Conservation (phyloP, 2,113 vertebrate species). For the Promerops cafer region DNA sequence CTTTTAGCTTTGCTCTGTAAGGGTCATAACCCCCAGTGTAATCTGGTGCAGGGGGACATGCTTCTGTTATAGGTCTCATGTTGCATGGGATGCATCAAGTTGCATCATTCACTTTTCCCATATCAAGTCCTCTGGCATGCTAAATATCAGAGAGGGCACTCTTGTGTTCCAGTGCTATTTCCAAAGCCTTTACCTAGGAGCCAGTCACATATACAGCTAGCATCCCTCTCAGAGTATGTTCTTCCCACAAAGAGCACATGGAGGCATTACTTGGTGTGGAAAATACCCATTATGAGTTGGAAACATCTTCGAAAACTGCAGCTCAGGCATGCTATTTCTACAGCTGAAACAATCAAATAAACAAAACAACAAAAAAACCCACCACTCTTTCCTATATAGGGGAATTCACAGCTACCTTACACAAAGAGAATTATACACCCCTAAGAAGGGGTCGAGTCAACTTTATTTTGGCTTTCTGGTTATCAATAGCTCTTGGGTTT, state of each 20-base stretch:
- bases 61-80: fast-evolving
- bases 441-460: not conserved
- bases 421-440: not conserved
- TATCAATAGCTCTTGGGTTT: not conserved
- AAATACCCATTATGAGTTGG: not conserved
- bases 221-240: not conserved
- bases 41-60: not conserved
- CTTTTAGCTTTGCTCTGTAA: not conserved
- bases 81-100: not conserved
- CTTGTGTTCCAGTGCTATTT: not conserved
- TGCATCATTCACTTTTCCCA: not conserved
- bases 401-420: not conserved
- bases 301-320: not conserved
- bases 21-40: not conserved
- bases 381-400: not conserved
- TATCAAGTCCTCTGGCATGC: not conserved
- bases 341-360: not conserved
- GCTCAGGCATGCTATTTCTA: not conserved
- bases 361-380: fast-evolving
- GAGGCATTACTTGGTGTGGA: not conserved
- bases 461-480: not conserved
- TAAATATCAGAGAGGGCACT: fast-evolving
- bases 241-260: not conserved
- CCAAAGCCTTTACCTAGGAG: not conserved
- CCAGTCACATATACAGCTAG: not conserved